Conservation (phyloP, 2,888 invertebrate genomes). For the Anthoptus insignis region DNA sequence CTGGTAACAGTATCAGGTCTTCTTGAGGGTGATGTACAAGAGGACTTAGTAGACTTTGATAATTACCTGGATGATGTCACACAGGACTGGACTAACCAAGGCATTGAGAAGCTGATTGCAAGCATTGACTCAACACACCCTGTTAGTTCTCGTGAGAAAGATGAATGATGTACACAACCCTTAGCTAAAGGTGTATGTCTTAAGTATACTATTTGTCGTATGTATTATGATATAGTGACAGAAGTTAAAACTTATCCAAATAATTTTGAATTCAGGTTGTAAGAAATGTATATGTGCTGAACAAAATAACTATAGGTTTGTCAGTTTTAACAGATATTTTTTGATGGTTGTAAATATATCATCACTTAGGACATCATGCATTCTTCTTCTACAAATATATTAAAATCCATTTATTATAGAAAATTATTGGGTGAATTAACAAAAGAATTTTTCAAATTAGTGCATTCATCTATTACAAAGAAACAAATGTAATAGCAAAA, state of each 20-base stretch:
- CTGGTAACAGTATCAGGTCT: constrained; percentile 90
- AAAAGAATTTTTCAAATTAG: no score
- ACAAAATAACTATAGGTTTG: no score
- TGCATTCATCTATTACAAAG: no score
- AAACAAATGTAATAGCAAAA: no score
- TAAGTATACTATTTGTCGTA: constrained; percentile 7
- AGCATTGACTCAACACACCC: constrained; percentile 58
- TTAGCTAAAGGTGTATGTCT: constrained; percentile 5
- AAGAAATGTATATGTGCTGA: neutral
- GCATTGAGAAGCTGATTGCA: constrained; percentile 74
- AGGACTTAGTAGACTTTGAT: constrained; percentile 97
- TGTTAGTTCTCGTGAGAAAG: constrained; percentile 38
- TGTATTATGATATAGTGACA: constrained; percentile 20
- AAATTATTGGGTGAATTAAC: no score
- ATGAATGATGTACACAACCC: constrained; percentile 19
- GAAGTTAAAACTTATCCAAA: constrained; percentile 4
- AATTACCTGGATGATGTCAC: constrained; percentile 97
- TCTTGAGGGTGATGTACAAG: constrained; percentile 91
- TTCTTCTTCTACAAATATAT: neutral
- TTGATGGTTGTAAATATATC: no score
- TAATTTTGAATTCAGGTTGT: constrained; percentile 1
- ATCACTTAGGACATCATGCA: no score
- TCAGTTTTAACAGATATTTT: no score
- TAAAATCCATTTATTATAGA: no score
- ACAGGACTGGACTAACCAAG: constrained; percentile 95